Percentiles rank a stretch among this genome's conserved stretches.
phyloP scores from a whole-genome alignment of 2,113 vertebrate species.

The Gymnobelideus leadbeateri region DNA sequence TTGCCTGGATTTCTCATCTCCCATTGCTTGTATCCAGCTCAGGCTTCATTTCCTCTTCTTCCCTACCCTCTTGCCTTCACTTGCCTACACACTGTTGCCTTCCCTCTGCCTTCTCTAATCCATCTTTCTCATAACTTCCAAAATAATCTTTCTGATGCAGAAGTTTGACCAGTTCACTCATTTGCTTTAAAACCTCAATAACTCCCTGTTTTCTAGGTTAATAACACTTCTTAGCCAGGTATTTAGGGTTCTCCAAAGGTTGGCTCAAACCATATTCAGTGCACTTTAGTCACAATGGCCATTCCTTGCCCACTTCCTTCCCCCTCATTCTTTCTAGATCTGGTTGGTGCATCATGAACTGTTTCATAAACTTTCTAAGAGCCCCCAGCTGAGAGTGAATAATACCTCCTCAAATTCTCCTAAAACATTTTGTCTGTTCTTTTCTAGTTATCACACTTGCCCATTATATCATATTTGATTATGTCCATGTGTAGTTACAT shows the following conservation, averaged over 20 bases:
- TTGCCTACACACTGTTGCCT: not conserved
- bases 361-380: not conserved
- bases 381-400: not conserved
- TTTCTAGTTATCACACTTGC: not conserved
- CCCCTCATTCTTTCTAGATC: not conserved
- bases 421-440: not conserved
- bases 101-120: not conserved
- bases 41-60: not conserved
- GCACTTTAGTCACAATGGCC: not conserved
- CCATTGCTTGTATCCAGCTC: not conserved
- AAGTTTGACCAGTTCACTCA: too few relatives aligned
- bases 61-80: not conserved
- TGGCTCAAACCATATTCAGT: not conserved
- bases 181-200: not conserved
- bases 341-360: not conserved
- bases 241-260: not conserved
- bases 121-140: not conserved
- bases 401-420: not conserved
- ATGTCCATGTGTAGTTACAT: not conserved
- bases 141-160: not conserved
- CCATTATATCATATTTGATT: not conserved
- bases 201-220: not conserved
- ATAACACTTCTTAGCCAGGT: not conserved
- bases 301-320: not conserved
- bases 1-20: not conserved